Conservation (phyloP, 1,140 invertebrate genomes). For the Ditylenchus dipsaci region DNA sequence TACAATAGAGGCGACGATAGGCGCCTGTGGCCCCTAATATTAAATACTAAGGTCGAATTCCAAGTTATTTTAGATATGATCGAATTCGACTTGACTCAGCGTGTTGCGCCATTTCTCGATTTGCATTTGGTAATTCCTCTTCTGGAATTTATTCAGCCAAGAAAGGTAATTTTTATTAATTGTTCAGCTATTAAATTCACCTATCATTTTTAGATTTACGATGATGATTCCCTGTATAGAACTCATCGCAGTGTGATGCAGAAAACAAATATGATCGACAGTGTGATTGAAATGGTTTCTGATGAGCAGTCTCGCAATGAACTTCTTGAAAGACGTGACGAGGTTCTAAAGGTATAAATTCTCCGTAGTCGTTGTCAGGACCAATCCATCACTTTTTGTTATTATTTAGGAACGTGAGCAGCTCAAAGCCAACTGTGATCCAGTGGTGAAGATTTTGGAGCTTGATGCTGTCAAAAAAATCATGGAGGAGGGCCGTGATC, state of each 20-base stretch:
- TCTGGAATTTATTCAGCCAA: slow-evolving; percentile 88
- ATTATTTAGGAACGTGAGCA: slow-evolving; percentile 70
- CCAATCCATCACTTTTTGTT: too few species aligned
- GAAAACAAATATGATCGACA: slow-evolving; percentile 99
- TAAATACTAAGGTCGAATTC: too few species aligned
- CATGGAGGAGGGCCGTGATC: slow-evolving; percentile 69
- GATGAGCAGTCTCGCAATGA: slow-evolving; percentile 57
- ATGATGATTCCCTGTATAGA: slow-evolving; percentile 82
- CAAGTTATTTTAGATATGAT: slow-evolving; percentile 59
- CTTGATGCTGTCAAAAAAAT: slow-evolving; percentile 82
- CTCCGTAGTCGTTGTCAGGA: too few species aligned
- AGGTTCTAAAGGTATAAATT: slow-evolving; percentile 67
- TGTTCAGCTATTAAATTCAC: too few species aligned
- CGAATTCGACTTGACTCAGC: slow-evolving; percentile 88
- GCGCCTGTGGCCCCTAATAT: too few species aligned
- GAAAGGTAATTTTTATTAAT: slow-evolving; percentile 68
- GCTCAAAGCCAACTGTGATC: slow-evolving; percentile 77
- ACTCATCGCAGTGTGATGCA: slow-evolving; percentile 87
- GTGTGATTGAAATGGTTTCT: slow-evolving; percentile 83
- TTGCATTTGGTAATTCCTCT: slow-evolving; percentile 94
- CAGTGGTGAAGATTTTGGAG: slow-evolving; percentile 77
- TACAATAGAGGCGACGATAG: too few species aligned
- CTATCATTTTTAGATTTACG: slow-evolving; percentile 73
- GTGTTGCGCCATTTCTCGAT: slow-evolving; percentile 89
- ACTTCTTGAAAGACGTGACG: slow-evolving; percentile 72